Percentiles rank a stretch among this genome's conserved stretches.
phyloP scores from a whole-genome alignment of 2,113 vertebrate genomes.

The Gallinago jamesoni region DNA sequence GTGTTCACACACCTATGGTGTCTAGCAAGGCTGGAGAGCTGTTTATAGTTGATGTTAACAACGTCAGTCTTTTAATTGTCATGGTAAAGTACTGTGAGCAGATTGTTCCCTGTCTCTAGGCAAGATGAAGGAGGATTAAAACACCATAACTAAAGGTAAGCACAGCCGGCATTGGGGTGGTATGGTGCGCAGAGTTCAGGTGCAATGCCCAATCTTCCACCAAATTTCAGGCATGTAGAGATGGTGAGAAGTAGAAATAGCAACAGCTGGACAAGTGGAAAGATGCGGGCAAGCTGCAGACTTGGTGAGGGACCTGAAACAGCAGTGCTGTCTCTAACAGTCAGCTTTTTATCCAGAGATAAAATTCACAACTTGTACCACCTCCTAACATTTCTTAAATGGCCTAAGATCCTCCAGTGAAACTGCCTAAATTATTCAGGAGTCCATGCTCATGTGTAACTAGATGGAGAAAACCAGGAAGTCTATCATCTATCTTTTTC shows the following conservation, averaged over 20 bases:
- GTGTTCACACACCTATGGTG: neutral
- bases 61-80: neutral
- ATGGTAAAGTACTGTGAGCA: neutral
- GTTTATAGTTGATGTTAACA: neutral
- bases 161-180: neutral
- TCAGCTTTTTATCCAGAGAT: neutral
- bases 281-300: neutral
- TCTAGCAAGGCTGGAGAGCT: neutral
- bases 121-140: neutral
- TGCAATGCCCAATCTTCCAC: neutral
- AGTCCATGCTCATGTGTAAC: neutral
- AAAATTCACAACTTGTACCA: neutral
- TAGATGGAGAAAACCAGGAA: neutral
- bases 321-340: neutral
- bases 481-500: neutral
- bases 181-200: neutral
- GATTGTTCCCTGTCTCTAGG: neutral
- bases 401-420: neutral
- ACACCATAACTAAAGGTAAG: neutral
- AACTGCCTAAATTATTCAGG: neutral
- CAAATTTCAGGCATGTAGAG: neutral
- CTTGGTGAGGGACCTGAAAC: neutral
- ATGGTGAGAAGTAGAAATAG: neutral
- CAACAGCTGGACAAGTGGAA: neutral
- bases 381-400: neutral